These are phyloP conservation scores for Zenarchopterus dispar DNA, from an alignment of 2,797 vertebrate genomes.

Conservation along the genomic window DNA sequence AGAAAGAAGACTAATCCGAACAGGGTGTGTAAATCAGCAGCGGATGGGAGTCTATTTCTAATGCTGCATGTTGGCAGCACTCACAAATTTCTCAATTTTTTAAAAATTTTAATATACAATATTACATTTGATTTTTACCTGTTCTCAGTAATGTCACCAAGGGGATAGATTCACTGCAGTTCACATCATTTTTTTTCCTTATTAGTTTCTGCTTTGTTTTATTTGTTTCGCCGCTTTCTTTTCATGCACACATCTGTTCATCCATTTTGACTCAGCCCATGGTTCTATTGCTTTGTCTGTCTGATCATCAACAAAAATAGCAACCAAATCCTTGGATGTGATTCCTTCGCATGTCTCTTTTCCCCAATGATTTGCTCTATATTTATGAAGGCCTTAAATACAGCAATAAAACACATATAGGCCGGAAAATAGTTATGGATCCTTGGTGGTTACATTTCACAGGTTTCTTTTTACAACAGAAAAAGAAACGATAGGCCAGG, in stretches of 20 bases:
- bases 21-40: background rate
- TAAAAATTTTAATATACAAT: background rate
- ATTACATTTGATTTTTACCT: slow-evolving; percentile 15
- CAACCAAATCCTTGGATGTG: slow-evolving; percentile 66
- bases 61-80: background rate
- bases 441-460: slow-evolving; percentile 69
- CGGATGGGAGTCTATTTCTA: slow-evolving; percentile 13
- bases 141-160: no score
- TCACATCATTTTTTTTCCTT: background rate
- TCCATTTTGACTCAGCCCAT: slow-evolving; percentile 2
- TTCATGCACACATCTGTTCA: background rate
- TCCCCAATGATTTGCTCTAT: slow-evolving; percentile 72
- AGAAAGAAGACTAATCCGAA: slow-evolving; percentile 8
- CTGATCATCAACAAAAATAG: slow-evolving; percentile 52
- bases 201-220: background rate
- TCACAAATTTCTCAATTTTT: background rate
- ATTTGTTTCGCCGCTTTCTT: background rate
- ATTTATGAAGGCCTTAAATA: slow-evolving; percentile 80
- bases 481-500: slow-evolving; percentile 75
- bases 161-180: no score
- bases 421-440: slow-evolving; percentile 77
- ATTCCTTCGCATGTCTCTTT: slow-evolving; percentile 46
- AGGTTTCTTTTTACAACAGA: slow-evolving; percentile 71
- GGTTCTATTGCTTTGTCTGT: slow-evolving; percentile 13
- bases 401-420: slow-evolving; percentile 77